phyloP scores from a whole-genome alignment of 2,888 invertebrate genomes.

The Nomada fucata region DNA sequence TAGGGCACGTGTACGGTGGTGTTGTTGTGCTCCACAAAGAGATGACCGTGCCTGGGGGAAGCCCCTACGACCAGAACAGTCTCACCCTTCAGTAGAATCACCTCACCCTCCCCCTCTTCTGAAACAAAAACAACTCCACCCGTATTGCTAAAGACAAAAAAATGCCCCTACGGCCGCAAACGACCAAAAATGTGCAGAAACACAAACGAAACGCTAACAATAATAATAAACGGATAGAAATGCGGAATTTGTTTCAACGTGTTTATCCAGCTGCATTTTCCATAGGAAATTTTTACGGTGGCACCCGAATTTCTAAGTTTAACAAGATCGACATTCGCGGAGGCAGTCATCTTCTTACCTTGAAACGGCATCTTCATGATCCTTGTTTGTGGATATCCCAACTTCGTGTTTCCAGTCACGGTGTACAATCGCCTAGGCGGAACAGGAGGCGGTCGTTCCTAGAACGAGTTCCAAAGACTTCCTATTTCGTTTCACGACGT shows the following conservation, averaged over 20 bases:
- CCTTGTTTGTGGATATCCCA: slow-evolving; percentile 96
- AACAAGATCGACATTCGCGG: background rate
- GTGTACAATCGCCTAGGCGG: slow-evolving; percentile 96
- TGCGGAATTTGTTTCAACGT: too few relatives aligned
- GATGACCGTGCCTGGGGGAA: slow-evolving; percentile 93
- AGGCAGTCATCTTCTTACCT: slow-evolving; percentile 83
- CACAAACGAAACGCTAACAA: background rate
- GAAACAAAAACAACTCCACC: slow-evolving; percentile 45
- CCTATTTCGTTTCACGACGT: slow-evolving; percentile 3
- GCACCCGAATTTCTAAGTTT: background rate
- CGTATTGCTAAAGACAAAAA: background rate
- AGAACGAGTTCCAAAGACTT: slow-evolving; percentile 57
- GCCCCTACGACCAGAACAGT: slow-evolving; percentile 95
- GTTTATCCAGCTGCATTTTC: too few relatives aligned
- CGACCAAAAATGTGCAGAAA: background rate
- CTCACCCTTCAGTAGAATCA: slow-evolving; percentile 92
- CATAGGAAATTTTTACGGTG: too few relatives aligned
- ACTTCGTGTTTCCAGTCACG: slow-evolving; percentile 94
- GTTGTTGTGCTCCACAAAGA: slow-evolving; percentile 93
- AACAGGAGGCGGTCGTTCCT: slow-evolving; percentile 96
- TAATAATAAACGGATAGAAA: too few relatives aligned
- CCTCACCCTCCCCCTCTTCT: slow-evolving; percentile 85
- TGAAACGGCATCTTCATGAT: slow-evolving; percentile 96
- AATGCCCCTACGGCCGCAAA: background rate
- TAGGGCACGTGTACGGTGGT: slow-evolving; percentile 92